A percentile compares a stretch with the other conserved stretches of the same genome.
Evolutionary conservation across 1,140 invertebrate genomes (phyloP).

Genomic region (Atta colombica): DNA sequence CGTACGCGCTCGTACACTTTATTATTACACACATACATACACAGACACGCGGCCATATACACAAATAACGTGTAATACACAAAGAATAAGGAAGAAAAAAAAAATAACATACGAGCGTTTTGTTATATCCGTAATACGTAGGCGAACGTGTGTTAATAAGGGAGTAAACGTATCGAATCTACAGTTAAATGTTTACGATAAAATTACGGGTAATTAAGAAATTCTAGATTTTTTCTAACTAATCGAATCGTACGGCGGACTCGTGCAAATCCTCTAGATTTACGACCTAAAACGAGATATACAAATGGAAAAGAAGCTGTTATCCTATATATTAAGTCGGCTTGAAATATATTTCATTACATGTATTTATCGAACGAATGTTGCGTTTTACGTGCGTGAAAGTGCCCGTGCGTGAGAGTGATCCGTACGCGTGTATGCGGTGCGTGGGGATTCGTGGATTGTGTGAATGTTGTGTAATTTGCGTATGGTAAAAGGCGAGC

Average conservation of each 20-base stretch:
- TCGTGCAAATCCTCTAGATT: constrained; percentile 81
- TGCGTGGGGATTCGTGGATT: neutral
- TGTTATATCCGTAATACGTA: constrained; percentile 80
- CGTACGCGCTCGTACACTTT: constrained; percentile 5
- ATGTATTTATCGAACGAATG: constrained; percentile 70
- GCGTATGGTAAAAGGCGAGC: neutral
- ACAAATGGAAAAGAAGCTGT: constrained; percentile 73
- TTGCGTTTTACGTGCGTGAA: neutral
- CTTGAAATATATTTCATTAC: constrained; percentile 79
- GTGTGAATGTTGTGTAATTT: neutral
- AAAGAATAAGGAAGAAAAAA: constrained; percentile 6
- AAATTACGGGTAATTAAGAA: constrained; percentile 87
- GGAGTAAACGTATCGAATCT: constrained; percentile 82
- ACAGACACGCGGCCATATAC: constrained; percentile 47
- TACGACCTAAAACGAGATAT: constrained; percentile 78
- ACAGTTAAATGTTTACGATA: constrained; percentile 86
- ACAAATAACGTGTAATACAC: constrained; percentile 44
- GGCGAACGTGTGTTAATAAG: constrained; percentile 73
- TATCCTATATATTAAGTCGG: constrained; percentile 77
- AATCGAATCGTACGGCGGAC: constrained; percentile 81
- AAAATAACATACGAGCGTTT: constrained; percentile 75
- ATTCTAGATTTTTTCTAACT: constrained; percentile 86
- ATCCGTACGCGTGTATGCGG: constrained; percentile 16
- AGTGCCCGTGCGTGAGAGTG: constrained; percentile 6
- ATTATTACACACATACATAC: constrained; percentile 29